Evolutionary conservation across 2,888 invertebrate genomes (phyloP), one percentile per base, ranked within the genome.

Genomic region (Sesia apiformis): DNA sequence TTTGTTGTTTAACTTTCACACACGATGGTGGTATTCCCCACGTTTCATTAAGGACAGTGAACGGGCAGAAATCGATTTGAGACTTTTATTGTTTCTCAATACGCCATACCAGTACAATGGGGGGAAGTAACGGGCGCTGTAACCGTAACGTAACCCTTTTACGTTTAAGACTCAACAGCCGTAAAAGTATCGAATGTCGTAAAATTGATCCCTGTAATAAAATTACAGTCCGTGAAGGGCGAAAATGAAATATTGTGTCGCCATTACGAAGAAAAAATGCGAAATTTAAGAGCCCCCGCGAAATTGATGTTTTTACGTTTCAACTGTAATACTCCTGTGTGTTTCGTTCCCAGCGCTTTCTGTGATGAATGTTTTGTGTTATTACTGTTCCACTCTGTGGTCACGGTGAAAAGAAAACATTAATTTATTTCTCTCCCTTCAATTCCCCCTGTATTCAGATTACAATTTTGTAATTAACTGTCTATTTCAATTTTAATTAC

Each of bases 141-240:
- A 70, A 73, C 63, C 60, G 74, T 71, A 79, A 84, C 60, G 74
- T 71, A 79, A 84, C 82, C 84, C 84, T 81, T 83, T 81, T 76
- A 81, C 75, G 73, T 74, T 78, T 74, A 74, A 76, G 74, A 72
- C 75, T 74, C 78, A 81, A 80, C 75, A 74, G 64, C 79, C 79
- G 78, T 85, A 83, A 85, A 83, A 80, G 82, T 81, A 85, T 84
- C 74, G 77, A 78, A 73, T 76, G 70, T 76, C 81, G 74, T 84
- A 84, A 84, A 83, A 76, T 81, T 80, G 74, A 81, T 78, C 81
- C 79, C 60, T 54, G 70, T 79, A 83, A 81, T 85, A 81, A 84
- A 84, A 81, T 79, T 76, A 81, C 80, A 71, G 67, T 72, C 69
- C 76, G 70, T 78, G 69, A 76, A 76, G 72, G 76, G 74, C 63